Evolutionary conservation across 2,888 invertebrate genomes (phyloP), one percentile per base, ranked within the genome.

Genomic region (Schizotus pectinicornis): DNA sequence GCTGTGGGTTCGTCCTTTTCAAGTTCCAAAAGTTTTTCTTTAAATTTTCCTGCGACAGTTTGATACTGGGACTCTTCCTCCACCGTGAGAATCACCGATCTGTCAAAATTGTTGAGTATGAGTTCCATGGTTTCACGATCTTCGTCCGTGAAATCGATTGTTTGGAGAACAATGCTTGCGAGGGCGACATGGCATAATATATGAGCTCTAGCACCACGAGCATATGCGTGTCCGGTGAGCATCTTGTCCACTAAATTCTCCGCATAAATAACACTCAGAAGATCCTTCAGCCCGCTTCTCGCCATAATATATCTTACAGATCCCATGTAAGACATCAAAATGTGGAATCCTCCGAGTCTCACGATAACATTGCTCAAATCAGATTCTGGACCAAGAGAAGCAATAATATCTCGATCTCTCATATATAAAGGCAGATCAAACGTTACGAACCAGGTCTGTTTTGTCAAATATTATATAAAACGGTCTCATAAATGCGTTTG

Each of bases 241-340:
- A 72, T 71, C 63, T 74, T 70, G 39, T 72, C 70, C 58, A 71
- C 43, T 53, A 66, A 69, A 8, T 64, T 68, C n/a, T 41, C 6
- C 12, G 70, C 69, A 62, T 67, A 70, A 37, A 68, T 62, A 7
- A 63, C 52, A 33, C 37, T 11, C 8, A 63, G 49, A 32, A 61
- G 37, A 60, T 78, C 75, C 62, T 74, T 73, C 7, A 79, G 31
- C 6, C 79, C 78, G 59, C 77, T 79, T 56, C 77, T 76, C 45
- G 64, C 58, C 78, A 79, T 79, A 55, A 78, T 72, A 56, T 70
- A 60, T 30, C 76, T 77, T 35, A 79, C 74, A 32, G 70, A 53
- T 56, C 75, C 75, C 11, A 78, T 45, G 64, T 72, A 79, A 0
- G 74, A 77, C 77, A 79, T 74, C 14, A 74, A 59, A 62, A 68